These are phyloP conservation scores for Antennarius striatus DNA, from an alignment of 2,113 vertebrate genomes.

Conservation along the genomic window DNA sequence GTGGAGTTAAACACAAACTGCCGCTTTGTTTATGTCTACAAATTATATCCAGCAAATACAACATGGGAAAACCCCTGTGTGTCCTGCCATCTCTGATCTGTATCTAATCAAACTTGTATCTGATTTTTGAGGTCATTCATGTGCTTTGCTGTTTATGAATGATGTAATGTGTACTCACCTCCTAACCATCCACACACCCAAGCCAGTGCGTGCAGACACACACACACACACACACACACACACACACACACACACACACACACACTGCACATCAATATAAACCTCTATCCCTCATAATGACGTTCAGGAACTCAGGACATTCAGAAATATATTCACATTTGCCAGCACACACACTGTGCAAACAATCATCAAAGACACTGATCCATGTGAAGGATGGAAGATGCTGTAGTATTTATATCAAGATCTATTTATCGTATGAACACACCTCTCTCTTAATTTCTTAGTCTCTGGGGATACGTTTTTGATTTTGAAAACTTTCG, in stretches of 20 bases:
- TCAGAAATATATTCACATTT: not conserved
- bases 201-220: not conserved
- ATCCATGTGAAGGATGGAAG: no score
- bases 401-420: no score
- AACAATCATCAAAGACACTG: no score
- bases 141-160: slow-evolving; percentile 3
- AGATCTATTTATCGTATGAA: no score
- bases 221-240: not conserved
- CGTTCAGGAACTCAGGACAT: slow-evolving; percentile 1
- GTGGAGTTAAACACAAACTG: slow-evolving; percentile 32
- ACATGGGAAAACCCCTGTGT: slow-evolving; percentile 19
- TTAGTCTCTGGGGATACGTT: no score
- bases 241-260: not conserved
- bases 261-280: not conserved
- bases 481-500: no score
- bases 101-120: slow-evolving; percentile 33
- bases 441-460: no score
- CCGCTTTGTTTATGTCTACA: slow-evolving; percentile 39
- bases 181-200: not conserved
- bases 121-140: slow-evolving; percentile 20
- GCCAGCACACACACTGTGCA: no score
- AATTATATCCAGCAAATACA: slow-evolving; percentile 33
- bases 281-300: not conserved
- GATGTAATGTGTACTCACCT: slow-evolving; percentile 17
- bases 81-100: slow-evolving; percentile 42